Evolutionary conservation across 1,140 invertebrate species (phyloP), one percentile per base, ranked within the genome.

Genomic region (Hylaeus volcanicus): DNA sequence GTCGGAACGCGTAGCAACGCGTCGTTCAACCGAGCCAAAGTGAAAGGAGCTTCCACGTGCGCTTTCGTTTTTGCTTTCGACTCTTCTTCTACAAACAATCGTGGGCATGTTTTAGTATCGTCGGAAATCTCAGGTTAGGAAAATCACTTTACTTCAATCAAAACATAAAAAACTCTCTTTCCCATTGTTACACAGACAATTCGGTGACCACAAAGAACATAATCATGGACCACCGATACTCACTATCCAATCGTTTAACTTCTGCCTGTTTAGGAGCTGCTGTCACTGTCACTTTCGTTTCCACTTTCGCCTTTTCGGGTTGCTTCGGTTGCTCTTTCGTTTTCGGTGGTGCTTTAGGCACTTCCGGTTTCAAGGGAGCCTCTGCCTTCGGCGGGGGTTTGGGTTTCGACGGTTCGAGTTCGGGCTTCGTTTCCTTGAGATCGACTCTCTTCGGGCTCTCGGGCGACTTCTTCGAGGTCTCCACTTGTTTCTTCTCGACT

Each of bases 1-100:
- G 94, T 95, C 71, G 95, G 95, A 80, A 96, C 91, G 84, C 93
- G 94, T 79, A 95, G 88, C 83, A 93, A 88, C 84, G 87, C 85
- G 75, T 93, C 91, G 87, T 93, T 93, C 65, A 93, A 83, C 75
- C 92, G 89, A 61, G 86, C 74, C 83, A 93, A 86, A 72, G 89
- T 91, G 71, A 91, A 79, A 71, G 90, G 75, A 14, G 86, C 87
- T 26, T 88, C 82, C 65, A 71, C 81, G 66, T 66, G 86, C 81
- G 83, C 89, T 79, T 86, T 90, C 82, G 81, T 71, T 86, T 85
- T 88, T 72, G 48, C 48, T 65, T 86, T 88, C 53, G 85, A 63
- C 55, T 88, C 85, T 74, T 86, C 89, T 60, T 86, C 89, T 91
- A 82, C 70, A 90, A 90, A 74, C 26, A 73, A 53, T 58, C 60